Base-by-base conservation (phyloP, 2,888 invertebrate genomes). In the Coleophora deauratella region DNA sequence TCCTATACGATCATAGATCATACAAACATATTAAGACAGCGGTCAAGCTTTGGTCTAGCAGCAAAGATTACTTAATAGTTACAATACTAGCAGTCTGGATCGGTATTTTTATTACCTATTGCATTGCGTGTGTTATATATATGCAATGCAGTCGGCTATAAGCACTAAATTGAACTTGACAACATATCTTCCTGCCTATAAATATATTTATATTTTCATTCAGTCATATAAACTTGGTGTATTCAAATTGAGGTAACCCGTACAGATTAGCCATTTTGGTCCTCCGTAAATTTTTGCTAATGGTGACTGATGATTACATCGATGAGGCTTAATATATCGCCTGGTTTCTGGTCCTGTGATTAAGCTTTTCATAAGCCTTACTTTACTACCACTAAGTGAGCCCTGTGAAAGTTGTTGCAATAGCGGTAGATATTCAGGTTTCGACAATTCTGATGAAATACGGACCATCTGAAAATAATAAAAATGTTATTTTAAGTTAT, bases 191-290 rank as follows among this genome's bases (percentile, higher is more conserved):
- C 3, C 6, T 21, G 6, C 6, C 6, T 21, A 21, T 21, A 4
- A 21, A 21, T 6, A n/a, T 21, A 21, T 21, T 21, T 11, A 47
- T 27, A 39, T 38, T 15, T 30, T 1, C 7, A 30, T 60, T 64
- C 66, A 75, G 56, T 85, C 84, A 47, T 85, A 85, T 39, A 77
- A 52, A 51, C 82, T 84, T 12, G 82, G 79, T 32, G 61, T 70
- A 53, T 85, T 85, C 41, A 84, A 13, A 56, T 82, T 82, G 35
- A 85, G 50, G 50, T 85, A 85, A 37, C 84, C 84, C 31, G 80
- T 80, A 49, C 84, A 85, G 45, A 85, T 62, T 31, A 84, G 45
- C 84, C 84, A 85, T 51, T 78, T 82, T 10, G 81, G 77, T 3
- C 82, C 81, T 9, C 71, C 72, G 45, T 77, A 74, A 37, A 81